phyloP scores from a whole-genome alignment of 2,113 vertebrate species.

The Chascanopsetta lugubris region DNA sequence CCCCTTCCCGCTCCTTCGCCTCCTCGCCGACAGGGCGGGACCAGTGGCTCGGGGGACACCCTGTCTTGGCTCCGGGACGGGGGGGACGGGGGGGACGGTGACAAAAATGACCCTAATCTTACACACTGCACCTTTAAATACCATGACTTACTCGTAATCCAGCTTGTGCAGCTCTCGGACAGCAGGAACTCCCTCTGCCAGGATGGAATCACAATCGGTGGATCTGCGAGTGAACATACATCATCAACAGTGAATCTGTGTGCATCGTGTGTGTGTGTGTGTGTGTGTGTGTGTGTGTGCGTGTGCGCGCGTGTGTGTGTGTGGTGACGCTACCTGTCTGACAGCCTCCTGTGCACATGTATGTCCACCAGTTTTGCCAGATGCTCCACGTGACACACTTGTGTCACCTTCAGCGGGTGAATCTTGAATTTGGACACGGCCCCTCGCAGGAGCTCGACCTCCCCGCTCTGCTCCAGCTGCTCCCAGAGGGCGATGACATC shows the following conservation, averaged over 20 bases:
- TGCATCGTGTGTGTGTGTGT: not conserved
- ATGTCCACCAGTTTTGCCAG: slow-evolving; percentile 85
- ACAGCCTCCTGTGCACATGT: slow-evolving; percentile 80
- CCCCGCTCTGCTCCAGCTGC: slow-evolving; percentile 76
- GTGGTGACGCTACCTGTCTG: slow-evolving; percentile 73
- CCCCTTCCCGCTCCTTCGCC: too few relatives aligned
- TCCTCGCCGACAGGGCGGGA: too few relatives aligned
- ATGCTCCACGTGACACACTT: slow-evolving; percentile 85
- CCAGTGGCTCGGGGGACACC: too few relatives aligned
- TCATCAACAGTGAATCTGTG: not conserved
- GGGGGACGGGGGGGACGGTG: too few relatives aligned
- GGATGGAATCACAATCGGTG: slow-evolving; percentile 54
- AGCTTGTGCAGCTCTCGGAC: slow-evolving; percentile 85
- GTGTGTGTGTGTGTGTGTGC: not conserved
- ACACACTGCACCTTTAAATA: too few relatives aligned
- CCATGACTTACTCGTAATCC: slow-evolving; percentile 81
- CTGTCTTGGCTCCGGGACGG: too few relatives aligned
- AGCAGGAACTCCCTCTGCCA: slow-evolving; percentile 83
- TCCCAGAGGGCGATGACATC: slow-evolving; percentile 88
- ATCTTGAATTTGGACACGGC: slow-evolving; percentile 87
- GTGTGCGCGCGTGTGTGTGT: not conserved
- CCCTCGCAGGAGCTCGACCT: slow-evolving; percentile 72
- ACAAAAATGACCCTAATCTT: too few relatives aligned
- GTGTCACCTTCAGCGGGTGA: slow-evolving; percentile 87
- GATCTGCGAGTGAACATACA: slow-evolving; percentile 22